Base-by-base conservation (phyloP, 2,113 vertebrate species). In the Coreoperca whiteheadi region DNA sequence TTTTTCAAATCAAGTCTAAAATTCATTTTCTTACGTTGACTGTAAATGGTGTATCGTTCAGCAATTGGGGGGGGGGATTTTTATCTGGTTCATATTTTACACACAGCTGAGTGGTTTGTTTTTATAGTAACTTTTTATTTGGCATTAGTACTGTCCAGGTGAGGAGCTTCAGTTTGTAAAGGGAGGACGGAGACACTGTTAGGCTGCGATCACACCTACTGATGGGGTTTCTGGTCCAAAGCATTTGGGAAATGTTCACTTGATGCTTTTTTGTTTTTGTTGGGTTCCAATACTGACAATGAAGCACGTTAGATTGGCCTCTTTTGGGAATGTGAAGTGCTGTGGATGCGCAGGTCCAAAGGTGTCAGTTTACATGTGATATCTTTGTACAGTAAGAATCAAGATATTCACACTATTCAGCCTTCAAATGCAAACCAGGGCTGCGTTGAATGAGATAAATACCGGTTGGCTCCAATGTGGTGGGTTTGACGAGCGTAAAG, bases 1-100 rank as follows among this genome's bases (percentile, higher is more conserved):
- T 85, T 92, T 82, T 77, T 90, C 50, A 72, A 77, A 87, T 81
- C 67, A 39, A 59, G 75, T 87, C 71, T 70, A 65, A n/a, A 57
- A 72, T 86, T 77, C 39, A 30, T 82, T 90, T 89, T 86, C 57
- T 90, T 82, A 77, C 2, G 25, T 83, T 74, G 43, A 61, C 41
- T 90, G 79, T 88, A 85, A 79, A 79, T 66, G 39, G 34, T 79
- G 61, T 85, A 39, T 68, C 16, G 41, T 79, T 78, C 64, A 15
- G 51, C 37, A 14, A 21, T 12, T 11, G 30, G 39, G 20, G 28
- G 39, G 25, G 34, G 43, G 34, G 41, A 37, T 87, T 86, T 84
- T 70, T 82, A 78, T 69, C 25, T 73, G 84, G 46, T 56, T 83
- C 61, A 41, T 81, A 67, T 83, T 89, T 85, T 51, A 84, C 79